Conservation (phyloP, 1,140 invertebrate genomes). For the Drosophila murphyi region DNA sequence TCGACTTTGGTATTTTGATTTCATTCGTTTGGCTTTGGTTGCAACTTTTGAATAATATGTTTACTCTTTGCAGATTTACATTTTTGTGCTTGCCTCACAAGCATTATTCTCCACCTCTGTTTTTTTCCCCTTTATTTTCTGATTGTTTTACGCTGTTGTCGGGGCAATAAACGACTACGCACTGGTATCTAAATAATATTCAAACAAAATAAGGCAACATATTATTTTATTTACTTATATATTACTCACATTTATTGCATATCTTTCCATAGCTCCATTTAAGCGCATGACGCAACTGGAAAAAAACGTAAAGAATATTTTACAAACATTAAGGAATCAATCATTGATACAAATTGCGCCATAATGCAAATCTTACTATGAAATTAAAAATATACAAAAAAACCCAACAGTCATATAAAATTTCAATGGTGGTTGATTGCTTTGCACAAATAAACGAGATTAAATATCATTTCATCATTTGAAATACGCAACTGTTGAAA, state of each 20-base stretch:
- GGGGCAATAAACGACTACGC: constrained; percentile 6
- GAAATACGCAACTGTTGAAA: constrained; percentile 4
- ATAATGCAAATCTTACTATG: no score
- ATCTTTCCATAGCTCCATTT: constrained; percentile 3
- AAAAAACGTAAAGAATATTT: neutral
- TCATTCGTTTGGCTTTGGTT: constrained; percentile 65
- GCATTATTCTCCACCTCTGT: constrained; percentile 28
- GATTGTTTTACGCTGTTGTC: constrained; percentile 53
- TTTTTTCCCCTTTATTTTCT: constrained; percentile 33
- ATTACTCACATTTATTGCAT: constrained; percentile 6
- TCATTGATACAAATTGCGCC: no score
- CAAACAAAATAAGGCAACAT: neutral
- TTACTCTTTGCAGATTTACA: constrained; percentile 30
- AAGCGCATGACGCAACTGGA: neutral
- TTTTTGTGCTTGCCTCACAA: constrained; percentile 28
- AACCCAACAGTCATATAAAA: neutral
- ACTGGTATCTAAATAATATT: constrained; percentile 9
- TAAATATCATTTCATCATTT: constrained; percentile 9
- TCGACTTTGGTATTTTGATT: constrained; percentile 59
- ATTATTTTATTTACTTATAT: neutral
- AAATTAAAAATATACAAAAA: neutral
- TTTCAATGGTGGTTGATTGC: neutral
- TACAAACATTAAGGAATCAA: neutral
- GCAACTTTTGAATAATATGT: constrained; percentile 37
- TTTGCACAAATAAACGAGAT: neutral